These are phyloP conservation scores for Hypolimnas misippus DNA, from an alignment of 2,888 invertebrate genomes.

Conservation along the genomic window DNA sequence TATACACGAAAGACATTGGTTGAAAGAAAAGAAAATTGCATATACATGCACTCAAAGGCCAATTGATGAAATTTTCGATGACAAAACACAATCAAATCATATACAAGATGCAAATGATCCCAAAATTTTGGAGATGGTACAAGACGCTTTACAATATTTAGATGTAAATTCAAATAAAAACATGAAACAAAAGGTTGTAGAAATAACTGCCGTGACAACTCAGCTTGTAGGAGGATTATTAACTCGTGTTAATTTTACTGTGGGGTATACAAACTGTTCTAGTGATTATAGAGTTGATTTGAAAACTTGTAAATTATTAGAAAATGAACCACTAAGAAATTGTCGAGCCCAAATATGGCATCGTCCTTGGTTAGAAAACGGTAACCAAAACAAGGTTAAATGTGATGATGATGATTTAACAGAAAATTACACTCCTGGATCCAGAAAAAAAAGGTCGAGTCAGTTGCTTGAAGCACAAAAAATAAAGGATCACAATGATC, in stretches of 20 bases:
- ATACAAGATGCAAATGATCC: conserved; percentile 50
- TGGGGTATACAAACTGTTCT: conserved; percentile 82
- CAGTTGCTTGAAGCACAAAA: conserved; percentile 38
- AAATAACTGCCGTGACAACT: conserved; percentile 70
- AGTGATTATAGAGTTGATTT: conserved; percentile 56
- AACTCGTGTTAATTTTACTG: conserved; percentile 83
- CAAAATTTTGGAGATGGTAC: conserved; percentile 57
- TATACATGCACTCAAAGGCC: conserved; percentile 61
- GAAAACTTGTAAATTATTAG: conserved; percentile 56
- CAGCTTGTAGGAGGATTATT: conserved; percentile 82
- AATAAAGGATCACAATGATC: conserved; percentile 44
- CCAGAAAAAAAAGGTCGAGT: conserved; percentile 45
- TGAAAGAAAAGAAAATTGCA: conserved; percentile 58
- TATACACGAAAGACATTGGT: conserved; percentile 56
- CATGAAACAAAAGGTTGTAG: conserved; percentile 64
- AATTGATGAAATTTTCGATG: conserved; percentile 54
- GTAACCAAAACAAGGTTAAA: conserved; percentile 63
- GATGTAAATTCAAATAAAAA: conserved; percentile 64
- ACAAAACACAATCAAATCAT: conserved; percentile 38
- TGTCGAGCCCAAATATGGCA: conserved; percentile 79
- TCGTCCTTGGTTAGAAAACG: conserved; percentile 82
- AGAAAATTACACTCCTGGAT: conserved; percentile 27
- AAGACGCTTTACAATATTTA: conserved; percentile 66
- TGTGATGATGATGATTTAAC: conserved; percentile 54
- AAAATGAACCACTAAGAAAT: conserved; percentile 54